These are phyloP conservation scores for Leptodactylus fallax DNA, from an alignment of 2,797 vertebrate species.

Conservation along the genomic window DNA sequence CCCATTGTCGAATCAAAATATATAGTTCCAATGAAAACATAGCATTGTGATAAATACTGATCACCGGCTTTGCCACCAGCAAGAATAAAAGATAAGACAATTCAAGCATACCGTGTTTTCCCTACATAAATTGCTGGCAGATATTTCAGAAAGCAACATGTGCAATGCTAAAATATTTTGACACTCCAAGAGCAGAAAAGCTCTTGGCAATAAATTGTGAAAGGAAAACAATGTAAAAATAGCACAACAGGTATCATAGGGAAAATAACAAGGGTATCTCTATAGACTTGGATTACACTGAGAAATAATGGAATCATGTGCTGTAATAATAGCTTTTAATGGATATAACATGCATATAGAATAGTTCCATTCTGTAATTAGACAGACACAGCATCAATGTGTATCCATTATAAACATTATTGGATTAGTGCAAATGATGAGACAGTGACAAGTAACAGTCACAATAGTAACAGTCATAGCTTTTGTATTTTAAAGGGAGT, in stretches of 20 bases:
- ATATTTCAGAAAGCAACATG: constrained; percentile 46
- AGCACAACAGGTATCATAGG: constrained; percentile 48
- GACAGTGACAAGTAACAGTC: not conserved
- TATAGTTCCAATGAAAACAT: not conserved
- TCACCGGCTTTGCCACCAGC: constrained; percentile 33
- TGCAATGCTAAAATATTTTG: constrained; percentile 57
- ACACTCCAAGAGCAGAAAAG: constrained; percentile 48
- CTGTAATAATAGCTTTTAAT: not conserved
- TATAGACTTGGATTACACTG: not conserved
- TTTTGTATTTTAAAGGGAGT: too few relatives aligned
- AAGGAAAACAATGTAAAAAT: constrained; percentile 54
- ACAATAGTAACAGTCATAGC: too few relatives aligned
- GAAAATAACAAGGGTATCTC: constrained; percentile 10
- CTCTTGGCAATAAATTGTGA: constrained; percentile 48
- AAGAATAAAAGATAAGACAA: constrained; percentile 32
- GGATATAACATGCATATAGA: not conserved
- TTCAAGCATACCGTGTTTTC: constrained; percentile 44
- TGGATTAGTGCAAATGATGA: not conserved
- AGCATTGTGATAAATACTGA: constrained; percentile 28
- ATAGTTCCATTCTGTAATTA: not conserved
- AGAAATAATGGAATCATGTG: not conserved
- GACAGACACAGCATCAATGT: not conserved
- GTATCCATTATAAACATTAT: not conserved
- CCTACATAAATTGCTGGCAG: constrained; percentile 41
- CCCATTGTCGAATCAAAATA: not conserved